Base-by-base conservation (phyloP, 2,888 invertebrate genomes). In the Muscina levida region DNA sequence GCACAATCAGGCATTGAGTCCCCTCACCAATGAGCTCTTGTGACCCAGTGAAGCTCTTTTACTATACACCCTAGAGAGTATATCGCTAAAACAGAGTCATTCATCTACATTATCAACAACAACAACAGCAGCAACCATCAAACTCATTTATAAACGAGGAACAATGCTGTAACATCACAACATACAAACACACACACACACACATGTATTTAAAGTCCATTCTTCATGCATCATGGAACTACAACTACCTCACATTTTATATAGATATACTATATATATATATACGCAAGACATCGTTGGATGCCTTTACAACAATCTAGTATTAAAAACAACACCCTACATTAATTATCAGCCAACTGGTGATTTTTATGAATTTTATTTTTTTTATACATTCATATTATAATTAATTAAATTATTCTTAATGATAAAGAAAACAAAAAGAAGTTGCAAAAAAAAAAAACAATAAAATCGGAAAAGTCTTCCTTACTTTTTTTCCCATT, bases 401-500 rank as follows among this genome's bases (percentile, higher is more conserved):
- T n/a, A n/a, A n/a, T 39, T 22, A 19, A 15, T 62, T 37, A n/a
- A 37, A 22, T 59, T 17, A 11, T 19, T 62, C 22, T 59, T 31
- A 72, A 48, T 46, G n/a, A 15, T 44, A 56, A 59, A 65, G 39
- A 79, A 75, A 68, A 66, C 31, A 79, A 66, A 57, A 51, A 59
- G 56, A 62, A 57, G 59, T 13, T 56, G 65, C 66, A 31, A 31
- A 31, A 31, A 31, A 31, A 31, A 31, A 31, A 65, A 85, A 84
- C 86, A 86, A 87, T 87, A 80, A 87, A 86, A 87, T 87, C 87
- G 82, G 80, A 78, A 81, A 85, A 84, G 87, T 87, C 87, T 87
- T 87, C 87, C 87, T 78, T 66, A 51, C n/a, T n/a, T n/a, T n/a
- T n/a, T n/a, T n/a, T n/a, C n/a, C n/a, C n/a, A n/a, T n/a, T n/a